Conservation (phyloP, 2,888 invertebrate genomes). For the Drosophila koepferae region DNA sequence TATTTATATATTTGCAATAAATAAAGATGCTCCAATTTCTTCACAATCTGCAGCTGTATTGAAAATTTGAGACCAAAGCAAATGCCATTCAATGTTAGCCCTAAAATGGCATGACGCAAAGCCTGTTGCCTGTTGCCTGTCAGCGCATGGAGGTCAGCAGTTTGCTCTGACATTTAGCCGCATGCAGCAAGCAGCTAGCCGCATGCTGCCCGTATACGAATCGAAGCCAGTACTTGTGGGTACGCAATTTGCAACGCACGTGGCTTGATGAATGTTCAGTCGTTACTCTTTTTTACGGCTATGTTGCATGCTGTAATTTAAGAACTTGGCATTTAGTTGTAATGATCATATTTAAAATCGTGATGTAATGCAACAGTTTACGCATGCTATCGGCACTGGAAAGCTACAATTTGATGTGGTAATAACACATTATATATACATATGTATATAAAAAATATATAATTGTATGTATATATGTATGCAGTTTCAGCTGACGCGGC, state of each 20-base stretch:
- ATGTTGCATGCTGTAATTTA: conserved; percentile 46
- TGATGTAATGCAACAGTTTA: conserved; percentile 64
- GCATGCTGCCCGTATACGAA: conserved; percentile 45
- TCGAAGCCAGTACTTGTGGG: conserved; percentile 21
- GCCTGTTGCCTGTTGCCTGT: conserved; percentile 46
- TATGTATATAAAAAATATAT: neutral
- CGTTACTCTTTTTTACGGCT: conserved; percentile 8
- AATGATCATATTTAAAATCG: conserved; percentile 68
- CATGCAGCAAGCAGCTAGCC: conserved; percentile 30
- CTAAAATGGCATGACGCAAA: conserved; percentile 68
- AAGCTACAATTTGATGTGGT: conserved; percentile 22
- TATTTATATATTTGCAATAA: conserved; percentile 7
- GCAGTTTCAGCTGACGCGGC: conserved; percentile 4
- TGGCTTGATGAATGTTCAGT: conserved; percentile 64
- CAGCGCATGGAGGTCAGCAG: conserved; percentile 71
- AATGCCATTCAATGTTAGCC: conserved; percentile 68
- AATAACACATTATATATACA: conserved; percentile 12
- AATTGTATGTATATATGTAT: neutral
- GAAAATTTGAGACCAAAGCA: conserved; percentile 29
- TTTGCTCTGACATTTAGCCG: conserved; percentile 67
- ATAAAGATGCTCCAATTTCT: conserved; percentile 41
- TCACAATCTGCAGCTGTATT: conserved; percentile 17
- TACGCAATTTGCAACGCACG: conserved; percentile 77
- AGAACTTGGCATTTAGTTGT: conserved; percentile 71
- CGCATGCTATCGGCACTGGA: conserved; percentile 49